Evolutionary conservation across 2,113 vertebrate species (phyloP), one percentile per base, ranked within the genome.

Genomic region (Ranitomeya imitator): DNA sequence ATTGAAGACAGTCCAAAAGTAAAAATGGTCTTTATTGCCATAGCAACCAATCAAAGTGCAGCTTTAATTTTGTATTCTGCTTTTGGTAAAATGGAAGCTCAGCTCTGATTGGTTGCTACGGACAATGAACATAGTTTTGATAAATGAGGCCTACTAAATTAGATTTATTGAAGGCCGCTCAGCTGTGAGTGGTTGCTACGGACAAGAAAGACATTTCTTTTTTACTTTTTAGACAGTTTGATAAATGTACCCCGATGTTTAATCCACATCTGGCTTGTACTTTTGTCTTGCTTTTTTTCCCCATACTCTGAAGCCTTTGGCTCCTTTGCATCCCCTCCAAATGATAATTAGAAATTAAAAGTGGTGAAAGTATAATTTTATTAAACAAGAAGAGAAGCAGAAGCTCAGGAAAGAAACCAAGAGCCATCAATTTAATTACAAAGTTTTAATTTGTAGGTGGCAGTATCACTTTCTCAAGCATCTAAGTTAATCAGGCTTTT

Each of bases 371-470:
- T 63, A 78, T 78, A 54, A 67, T 87, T 59, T 57, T 69, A 69
- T 57, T 71, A 55, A 87, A 81, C 23, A 74, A 71, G 82, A 82
- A 82, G 57, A 82, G 67, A 57, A 45, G 23, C 19, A 61, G 86
- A 83, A 74, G 90, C 90, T 91, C 90, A 89, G 93, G 91, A 90
- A 89, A 89, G 90, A 90, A 86, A 89, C 90, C 73, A 45, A 90
- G 89, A 90, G 92, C 91, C 92, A 91, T 93, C 92, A 93, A 92
- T 94, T 95, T 94, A 94, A 95, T 95, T 93, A 94, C 92, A 93
- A 94, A 93, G 93, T 93, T 94, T 94, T 95, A 94, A 92, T 93
- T 94, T 89, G 81, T 90, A 90, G 90, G 85, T 92, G 90, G 92
- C 90, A 93, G 90, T 91, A 92, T 92, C 90, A 90, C 90, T 92